Percentiles rank a stretch among this genome's conserved stretches.
These are phyloP conservation scores for Callopanchax toddi DNA, from an alignment of 2,113 vertebrate species.

Conservation along the genomic window DNA sequence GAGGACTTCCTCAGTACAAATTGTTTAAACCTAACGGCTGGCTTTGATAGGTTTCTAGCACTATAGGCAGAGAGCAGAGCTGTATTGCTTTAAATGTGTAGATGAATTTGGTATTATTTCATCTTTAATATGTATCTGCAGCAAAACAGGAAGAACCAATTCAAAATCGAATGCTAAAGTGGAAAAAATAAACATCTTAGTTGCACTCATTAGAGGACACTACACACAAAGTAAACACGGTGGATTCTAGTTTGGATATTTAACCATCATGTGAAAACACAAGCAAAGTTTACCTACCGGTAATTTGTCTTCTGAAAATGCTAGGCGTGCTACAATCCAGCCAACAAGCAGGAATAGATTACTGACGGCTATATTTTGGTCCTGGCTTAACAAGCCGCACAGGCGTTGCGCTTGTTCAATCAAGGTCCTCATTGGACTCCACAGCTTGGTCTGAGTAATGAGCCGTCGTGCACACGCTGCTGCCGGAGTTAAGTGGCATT, in stretches of 20 bases:
- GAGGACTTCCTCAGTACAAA: neutral
- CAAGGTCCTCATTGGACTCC: conserved; percentile 17
- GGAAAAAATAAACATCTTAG: too few relatives aligned
- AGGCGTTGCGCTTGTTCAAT: conserved; percentile 23
- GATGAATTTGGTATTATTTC: too few relatives aligned
- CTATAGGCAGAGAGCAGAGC: too few relatives aligned
- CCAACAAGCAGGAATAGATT: conserved; percentile 19
- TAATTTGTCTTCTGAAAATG: conserved; percentile 4
- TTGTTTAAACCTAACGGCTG: too few relatives aligned
- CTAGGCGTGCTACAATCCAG: neutral
- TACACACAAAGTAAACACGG: neutral
- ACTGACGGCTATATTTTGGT: conserved; percentile 3
- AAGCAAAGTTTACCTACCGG: neutral
- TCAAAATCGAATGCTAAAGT: too few relatives aligned
- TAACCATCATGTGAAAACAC: neutral
- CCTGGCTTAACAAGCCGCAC: conserved; percentile 15
- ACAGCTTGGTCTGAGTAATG: conserved; percentile 42
- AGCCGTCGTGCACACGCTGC: conserved; percentile 16
- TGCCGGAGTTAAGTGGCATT: conserved; percentile 39
- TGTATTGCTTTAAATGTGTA: neutral
- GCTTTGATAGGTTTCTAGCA: too few relatives aligned
- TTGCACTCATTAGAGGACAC: neutral
- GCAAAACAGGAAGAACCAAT: neutral
- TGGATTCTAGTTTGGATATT: neutral
- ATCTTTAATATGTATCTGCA: neutral